Evolutionary conservation across 2,113 vertebrate species (phyloP).

Genomic region (Rhabdomys dilectus): DNA sequence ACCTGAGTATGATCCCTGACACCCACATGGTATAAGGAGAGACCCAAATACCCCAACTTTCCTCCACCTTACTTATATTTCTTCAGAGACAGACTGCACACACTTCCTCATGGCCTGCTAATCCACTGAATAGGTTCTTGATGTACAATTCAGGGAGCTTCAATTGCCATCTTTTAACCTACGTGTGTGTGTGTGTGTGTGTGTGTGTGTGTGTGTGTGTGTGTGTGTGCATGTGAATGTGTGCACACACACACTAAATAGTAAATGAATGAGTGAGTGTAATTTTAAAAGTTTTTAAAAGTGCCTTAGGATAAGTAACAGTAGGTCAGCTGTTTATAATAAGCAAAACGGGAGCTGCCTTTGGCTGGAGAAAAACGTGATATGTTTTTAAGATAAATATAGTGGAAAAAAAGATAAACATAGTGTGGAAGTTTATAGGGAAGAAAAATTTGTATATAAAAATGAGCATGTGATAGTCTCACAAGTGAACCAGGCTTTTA

Average conservation of each 20-base stretch:
- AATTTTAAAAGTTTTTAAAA: neutral
- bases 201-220: no score
- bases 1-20: neutral
- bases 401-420: constrained; percentile 2
- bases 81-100: neutral
- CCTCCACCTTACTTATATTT: neutral
- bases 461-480: neutral
- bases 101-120: neutral
- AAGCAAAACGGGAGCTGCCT: neutral
- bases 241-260: neutral
- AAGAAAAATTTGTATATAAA: constrained; percentile 25
- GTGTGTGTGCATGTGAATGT: rapidly evolving
- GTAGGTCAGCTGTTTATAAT: constrained; percentile 27
- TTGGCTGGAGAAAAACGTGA: constrained; percentile 27
- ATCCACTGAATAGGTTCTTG: neutral
- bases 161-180: neutral
- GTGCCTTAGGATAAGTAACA: constrained; percentile 31
- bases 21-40: neutral
- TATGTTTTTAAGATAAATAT: neutral
- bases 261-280: neutral
- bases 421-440: neutral
- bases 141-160: neutral
- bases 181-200: no score
- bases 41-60: neutral
- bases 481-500: constrained; percentile 16